Conservation (phyloP, 2,113 vertebrate genomes). For the Pelusios castaneus region DNA sequence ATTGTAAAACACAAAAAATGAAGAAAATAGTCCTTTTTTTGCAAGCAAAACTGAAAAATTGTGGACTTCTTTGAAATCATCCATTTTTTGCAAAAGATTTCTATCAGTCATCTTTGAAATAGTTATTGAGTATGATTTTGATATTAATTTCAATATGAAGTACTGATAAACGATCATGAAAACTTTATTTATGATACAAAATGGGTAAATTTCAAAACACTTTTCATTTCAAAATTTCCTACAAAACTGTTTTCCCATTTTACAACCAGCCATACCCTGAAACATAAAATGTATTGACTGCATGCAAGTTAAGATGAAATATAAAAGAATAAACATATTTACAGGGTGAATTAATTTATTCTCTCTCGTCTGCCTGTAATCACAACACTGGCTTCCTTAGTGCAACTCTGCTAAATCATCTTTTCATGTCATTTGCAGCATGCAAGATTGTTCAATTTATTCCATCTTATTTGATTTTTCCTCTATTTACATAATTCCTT, state of each 20-base stretch:
- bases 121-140: not conserved
- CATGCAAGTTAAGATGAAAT: not conserved
- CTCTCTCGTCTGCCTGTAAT: not conserved
- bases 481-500: constrained; percentile 32
- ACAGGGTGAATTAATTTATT: not conserved
- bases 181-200: not conserved
- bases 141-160: not conserved
- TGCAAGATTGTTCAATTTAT: not conserved
- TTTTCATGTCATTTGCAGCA: not conserved
- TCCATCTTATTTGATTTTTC: constrained; percentile 40
- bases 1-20: not conserved
- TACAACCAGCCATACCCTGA: not conserved
- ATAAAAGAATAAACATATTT: not conserved
- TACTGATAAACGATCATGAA: not conserved
- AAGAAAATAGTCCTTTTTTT: not conserved
- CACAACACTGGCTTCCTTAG: constrained; percentile 19
- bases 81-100: not conserved
- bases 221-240: not conserved
- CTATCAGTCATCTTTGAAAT: not conserved
- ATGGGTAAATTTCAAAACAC: not conserved
- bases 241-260: not conserved
- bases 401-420: not conserved
- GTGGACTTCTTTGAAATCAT: not conserved
- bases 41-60: not conserved
- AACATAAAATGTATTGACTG: not conserved